A percentile compares a stretch with the other conserved stretches of the same genome.
These are phyloP conservation scores for Imbricaverruca yamaguchii DNA, from an alignment of 2,888 invertebrate genomes.

Conservation along the genomic window DNA sequence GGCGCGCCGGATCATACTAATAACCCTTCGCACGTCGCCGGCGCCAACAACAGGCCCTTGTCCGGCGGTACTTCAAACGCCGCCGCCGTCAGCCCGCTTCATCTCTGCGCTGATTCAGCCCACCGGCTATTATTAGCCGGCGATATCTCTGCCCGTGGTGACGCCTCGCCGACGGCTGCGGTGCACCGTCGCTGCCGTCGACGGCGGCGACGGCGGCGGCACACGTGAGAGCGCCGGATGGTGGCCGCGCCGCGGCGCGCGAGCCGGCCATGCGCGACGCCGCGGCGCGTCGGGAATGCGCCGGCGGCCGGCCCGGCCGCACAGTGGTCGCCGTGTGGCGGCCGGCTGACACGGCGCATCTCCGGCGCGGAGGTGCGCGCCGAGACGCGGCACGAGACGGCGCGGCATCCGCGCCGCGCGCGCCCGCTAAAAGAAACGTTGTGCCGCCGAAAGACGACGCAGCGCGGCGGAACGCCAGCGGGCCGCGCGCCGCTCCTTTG, in stretches of 20 bases:
- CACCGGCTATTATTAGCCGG: not conserved
- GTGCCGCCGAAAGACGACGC: not conserved
- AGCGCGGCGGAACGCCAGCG: not conserved
- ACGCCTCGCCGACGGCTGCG: too few species aligned
- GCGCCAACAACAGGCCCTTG: not conserved
- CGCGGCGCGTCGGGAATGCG: not conserved
- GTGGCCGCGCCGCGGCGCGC: not conserved
- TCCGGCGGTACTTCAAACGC: not conserved
- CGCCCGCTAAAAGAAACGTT: slow-evolving; percentile 5
- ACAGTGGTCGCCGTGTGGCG: not conserved
- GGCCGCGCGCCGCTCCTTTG: not conserved
- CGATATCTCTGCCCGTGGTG: not conserved
- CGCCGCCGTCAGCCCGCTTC: not conserved
- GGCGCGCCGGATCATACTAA: not conserved
- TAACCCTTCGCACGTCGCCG: slow-evolving; percentile 2
- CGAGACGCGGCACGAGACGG: not conserved
- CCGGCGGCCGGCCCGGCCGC: not conserved
- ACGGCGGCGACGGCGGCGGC: not conserved
- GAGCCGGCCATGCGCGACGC: not conserved
- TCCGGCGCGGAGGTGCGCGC: not conserved
- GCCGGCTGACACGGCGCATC: not conserved
- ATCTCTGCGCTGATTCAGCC: not conserved
- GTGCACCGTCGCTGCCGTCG: too few species aligned
- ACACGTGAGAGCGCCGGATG: not conserved
- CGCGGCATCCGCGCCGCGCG: not conserved